These are phyloP conservation scores for Drosophila suboccidentalis DNA, from an alignment of 2,888 invertebrate genomes.

Conservation along the genomic window DNA sequence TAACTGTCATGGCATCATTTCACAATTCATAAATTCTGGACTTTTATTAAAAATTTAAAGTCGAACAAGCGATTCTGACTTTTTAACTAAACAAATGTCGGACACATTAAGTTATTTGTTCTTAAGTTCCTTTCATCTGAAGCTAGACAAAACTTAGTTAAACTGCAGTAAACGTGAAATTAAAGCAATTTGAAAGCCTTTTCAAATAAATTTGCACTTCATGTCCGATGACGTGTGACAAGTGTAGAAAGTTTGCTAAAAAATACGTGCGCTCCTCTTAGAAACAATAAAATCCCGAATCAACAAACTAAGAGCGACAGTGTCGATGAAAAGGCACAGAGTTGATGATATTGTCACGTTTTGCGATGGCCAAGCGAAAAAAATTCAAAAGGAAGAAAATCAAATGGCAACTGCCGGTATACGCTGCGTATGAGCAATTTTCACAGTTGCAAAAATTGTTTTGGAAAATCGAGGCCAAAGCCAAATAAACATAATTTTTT, in stretches of 20 bases:
- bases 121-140: neutral
- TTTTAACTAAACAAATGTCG: neutral
- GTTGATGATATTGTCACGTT: conserved; percentile 79
- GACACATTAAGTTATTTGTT: neutral
- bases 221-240: conserved; percentile 14
- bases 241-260: conserved; percentile 7
- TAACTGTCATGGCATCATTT: conserved; percentile 22
- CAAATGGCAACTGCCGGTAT: conserved; percentile 6
- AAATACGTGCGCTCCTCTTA: conserved; percentile 30
- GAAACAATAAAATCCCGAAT: conserved; percentile 59
- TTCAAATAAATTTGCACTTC: neutral
- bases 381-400: conserved; percentile 3
- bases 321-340: conserved; percentile 29
- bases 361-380: conserved; percentile 7
- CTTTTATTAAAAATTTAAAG: neutral
- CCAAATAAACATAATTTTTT: conserved; percentile 69
- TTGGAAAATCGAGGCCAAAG: conserved; percentile 56
- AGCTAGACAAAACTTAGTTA: neutral
- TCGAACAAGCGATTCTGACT: neutral
- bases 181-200: neutral
- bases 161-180: neutral
- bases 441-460: conserved; percentile 48
- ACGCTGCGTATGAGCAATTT: conserved; percentile 68
- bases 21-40: neutral
- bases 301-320: conserved; percentile 47